Conservation (phyloP, 2,113 vertebrate genomes). For the Crotophaga sulcirostris region DNA sequence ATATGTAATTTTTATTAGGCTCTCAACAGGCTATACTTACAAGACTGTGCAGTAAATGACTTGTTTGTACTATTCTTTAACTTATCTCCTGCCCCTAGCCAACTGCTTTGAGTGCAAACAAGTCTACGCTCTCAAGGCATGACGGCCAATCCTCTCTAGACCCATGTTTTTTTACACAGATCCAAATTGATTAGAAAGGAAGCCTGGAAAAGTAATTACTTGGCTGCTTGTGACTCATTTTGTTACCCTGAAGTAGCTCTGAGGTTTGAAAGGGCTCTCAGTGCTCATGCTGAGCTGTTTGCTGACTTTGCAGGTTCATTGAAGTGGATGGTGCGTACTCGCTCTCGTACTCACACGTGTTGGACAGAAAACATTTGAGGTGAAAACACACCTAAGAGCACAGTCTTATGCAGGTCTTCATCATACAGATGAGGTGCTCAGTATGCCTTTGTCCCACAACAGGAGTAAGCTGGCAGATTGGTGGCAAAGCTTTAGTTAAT, state of each 20-base stretch:
- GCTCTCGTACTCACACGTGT: fast-evolving
- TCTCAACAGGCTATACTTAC: constrained; percentile 54
- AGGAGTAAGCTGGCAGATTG: background rate
- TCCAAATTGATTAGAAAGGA: background rate
- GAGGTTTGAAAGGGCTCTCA: background rate
- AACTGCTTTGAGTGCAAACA: constrained; percentile 20
- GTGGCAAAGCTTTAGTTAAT: background rate
- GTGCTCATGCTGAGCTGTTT: background rate
- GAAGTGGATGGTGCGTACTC: background rate
- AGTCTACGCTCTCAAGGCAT: background rate
- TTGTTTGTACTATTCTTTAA: constrained; percentile 29
- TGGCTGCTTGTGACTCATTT: constrained; percentile 3
- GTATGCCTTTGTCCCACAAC: background rate
- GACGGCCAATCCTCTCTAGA: background rate
- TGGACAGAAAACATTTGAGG: background rate
- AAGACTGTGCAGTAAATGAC: background rate
- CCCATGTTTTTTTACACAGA: background rate
- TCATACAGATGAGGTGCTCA: background rate
- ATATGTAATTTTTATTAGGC: constrained; percentile 24
- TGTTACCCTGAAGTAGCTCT: background rate
- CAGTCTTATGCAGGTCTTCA: background rate
- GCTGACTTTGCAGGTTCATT: background rate
- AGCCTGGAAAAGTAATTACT: constrained; percentile 3
- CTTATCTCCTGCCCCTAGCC: background rate
- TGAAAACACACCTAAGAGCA: background rate